Evolutionary conservation across 2,888 invertebrate genomes (phyloP).

Genomic region (Xylocampa areola): DNA sequence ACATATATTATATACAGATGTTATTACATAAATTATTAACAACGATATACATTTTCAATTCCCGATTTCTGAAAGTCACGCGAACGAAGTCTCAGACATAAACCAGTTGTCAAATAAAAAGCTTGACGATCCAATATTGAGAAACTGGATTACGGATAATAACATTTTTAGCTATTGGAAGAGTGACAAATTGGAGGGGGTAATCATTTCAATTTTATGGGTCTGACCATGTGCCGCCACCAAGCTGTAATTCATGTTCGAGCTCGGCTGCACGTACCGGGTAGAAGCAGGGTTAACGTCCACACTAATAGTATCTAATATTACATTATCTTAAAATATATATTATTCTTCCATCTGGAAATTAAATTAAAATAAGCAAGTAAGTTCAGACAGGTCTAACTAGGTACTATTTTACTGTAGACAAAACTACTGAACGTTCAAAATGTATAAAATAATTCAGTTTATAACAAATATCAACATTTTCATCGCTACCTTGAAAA

Average conservation of each 20-base stretch:
- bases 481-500: conserved; percentile 5
- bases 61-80: conserved; percentile 8
- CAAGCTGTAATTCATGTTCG: conserved; percentile 21
- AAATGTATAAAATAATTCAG: conserved; percentile 22
- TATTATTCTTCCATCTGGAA: conserved; percentile 9
- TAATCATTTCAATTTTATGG: conserved; percentile 33
- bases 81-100: conserved; percentile 1
- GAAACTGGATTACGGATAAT: conserved; percentile 3
- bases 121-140: conserved; percentile 19
- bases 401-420: no score
- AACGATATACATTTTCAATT: conserved; percentile 1
- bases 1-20: no score
- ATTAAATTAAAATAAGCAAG: conserved; percentile 27
- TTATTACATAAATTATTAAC: neutral
- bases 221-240: conserved; percentile 11
- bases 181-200: conserved; percentile 9
- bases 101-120: conserved; percentile 29
- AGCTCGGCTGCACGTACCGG: conserved; percentile 18
- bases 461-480: conserved; percentile 12
- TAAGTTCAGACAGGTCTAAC: conserved; percentile 21
- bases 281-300: neutral
- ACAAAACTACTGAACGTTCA: conserved; percentile 2
- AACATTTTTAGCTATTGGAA: conserved; percentile 16
- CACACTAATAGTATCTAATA: conserved; percentile 1
- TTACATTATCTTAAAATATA: neutral